Base-by-base conservation (phyloP, 2,797 vertebrate genomes). In the Poeciliopsis paucimaculata region DNA sequence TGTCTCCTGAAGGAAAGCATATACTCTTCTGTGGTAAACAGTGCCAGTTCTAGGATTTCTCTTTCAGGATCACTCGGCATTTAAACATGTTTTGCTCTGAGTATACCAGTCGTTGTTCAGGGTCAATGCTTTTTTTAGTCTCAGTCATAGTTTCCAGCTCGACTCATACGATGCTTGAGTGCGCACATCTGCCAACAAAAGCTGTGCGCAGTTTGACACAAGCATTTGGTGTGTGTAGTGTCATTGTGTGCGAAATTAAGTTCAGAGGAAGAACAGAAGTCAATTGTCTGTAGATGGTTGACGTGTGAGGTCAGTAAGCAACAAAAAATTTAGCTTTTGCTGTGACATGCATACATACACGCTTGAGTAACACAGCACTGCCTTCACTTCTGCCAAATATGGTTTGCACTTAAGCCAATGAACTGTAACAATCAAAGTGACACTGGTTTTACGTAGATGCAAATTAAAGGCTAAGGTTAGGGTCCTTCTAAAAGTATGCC, bases 21-120 rank as follows among this genome's bases (percentile, higher is more conserved):
- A 78, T 70, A 73, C 83, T 76, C 49, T 64, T 84, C 68, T 49
- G 53, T 76, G 81, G 73, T 31, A 46, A 73, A 80, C 20, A 57
- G 72, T 79, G 76, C 74, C 81, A 78, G 77, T 23, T 64, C 75
- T 79, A 75, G 72, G 77, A 64, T 84, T 77, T 85, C 73, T 84
- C 78, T 82, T 90, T 91, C 82, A 79, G 87, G 82, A 84, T 90
- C 90, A 84, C 83, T 85, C 81, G 36, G 80, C 82, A 18, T 89
- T 91, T 88, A 84, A 90, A 91, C 78, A n/a, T 80, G 76, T 82
- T 91, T 90, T 84, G 81, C 82, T 90, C 86, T 46, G 86, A 91
- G 89, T 83, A 82, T 83, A 86, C 82, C 78, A 31, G 71, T 77
- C 34, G 12, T 75, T 68, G 86, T 87, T 74, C 81, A 28, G 90